A percentile compares a stretch with the other conserved stretches of the same genome.
phyloP scores from a whole-genome alignment of 2,113 vertebrate species.

The Carlito syrichta region DNA sequence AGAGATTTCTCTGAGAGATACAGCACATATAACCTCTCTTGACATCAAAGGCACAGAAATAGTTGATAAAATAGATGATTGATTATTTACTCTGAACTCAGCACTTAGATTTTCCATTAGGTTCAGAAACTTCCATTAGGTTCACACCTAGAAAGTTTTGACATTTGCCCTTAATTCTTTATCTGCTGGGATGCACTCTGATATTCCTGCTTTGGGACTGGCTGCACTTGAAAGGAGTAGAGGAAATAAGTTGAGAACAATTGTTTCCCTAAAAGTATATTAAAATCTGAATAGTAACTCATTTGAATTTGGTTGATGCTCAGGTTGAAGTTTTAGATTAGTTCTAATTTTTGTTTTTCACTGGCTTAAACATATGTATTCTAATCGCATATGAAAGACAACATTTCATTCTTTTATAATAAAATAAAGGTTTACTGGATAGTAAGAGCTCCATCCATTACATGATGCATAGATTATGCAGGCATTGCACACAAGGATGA shows the following conservation, averaged over 20 bases:
- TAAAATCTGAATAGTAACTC: slow-evolving; percentile 38
- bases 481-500: slow-evolving; percentile 38
- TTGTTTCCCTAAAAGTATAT: neutral
- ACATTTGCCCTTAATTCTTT: neutral
- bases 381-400: slow-evolving; percentile 49
- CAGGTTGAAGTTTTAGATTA: slow-evolving; percentile 44
- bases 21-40: neutral
- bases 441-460: slow-evolving; percentile 32
- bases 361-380: neutral
- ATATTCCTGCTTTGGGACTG: neutral
- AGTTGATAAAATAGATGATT: slow-evolving; percentile 33
- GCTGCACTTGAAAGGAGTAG: neutral
- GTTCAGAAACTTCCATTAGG: neutral
- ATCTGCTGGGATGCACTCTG: neutral
- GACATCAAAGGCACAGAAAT: slow-evolving; percentile 36
- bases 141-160: slow-evolving; percentile 5
- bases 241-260: neutral
- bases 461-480: neutral
- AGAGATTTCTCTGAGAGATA: slow-evolving; percentile 9
- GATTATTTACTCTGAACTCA: neutral
- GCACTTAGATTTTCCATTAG: neutral
- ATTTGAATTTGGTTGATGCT: slow-evolving; percentile 31
- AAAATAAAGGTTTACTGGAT: neutral
- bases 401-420: slow-evolving; percentile 49
- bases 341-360: slow-evolving; percentile 45